Conservation (phyloP, 1,140 invertebrate genomes). For the Drosophila tristis region DNA sequence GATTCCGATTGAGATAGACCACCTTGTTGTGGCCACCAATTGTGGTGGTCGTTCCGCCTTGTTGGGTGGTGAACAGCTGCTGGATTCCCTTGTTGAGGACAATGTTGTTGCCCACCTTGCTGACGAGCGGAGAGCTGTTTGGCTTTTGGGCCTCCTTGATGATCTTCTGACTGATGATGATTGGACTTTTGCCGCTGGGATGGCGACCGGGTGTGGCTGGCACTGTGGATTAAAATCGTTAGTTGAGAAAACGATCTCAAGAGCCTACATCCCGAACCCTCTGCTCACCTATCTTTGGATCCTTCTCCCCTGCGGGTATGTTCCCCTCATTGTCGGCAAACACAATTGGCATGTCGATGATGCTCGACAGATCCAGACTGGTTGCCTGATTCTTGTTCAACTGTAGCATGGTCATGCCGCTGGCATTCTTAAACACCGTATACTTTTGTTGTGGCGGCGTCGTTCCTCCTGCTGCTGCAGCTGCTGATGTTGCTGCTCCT, state of each 20-base stretch:
- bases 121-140: slow-evolving; percentile 12
- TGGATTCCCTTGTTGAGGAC: slow-evolving; percentile 73
- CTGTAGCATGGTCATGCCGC: slow-evolving; percentile 67
- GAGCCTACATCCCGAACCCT: not conserved
- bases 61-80: slow-evolving; percentile 48
- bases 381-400: slow-evolving; percentile 39
- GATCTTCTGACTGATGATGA: slow-evolving; percentile 79
- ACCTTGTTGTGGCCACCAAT: slow-evolving; percentile 54
- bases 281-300: slow-evolving; percentile 33
- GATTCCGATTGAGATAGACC: slow-evolving; percentile 75
- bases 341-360: slow-evolving; percentile 88
- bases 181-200: slow-evolving; percentile 35
- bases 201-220: slow-evolving; percentile 8
- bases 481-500: too few relatives aligned
- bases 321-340: slow-evolving; percentile 87
- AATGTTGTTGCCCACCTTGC: slow-evolving; percentile 50
- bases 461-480: not conserved
- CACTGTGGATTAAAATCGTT: too few relatives aligned
- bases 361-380: slow-evolving; percentile 86
- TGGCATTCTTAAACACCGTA: slow-evolving; percentile 84
- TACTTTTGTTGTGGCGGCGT: slow-evolving; percentile 74
- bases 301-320: slow-evolving; percentile 55
- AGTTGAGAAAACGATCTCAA: too few relatives aligned
- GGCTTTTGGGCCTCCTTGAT: slow-evolving; percentile 67
- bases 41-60: slow-evolving; percentile 19